Evolutionary conservation across 2,797 vertebrate genomes (phyloP), one percentile per base, ranked within the genome.

Genomic region (Karalla daura): DNA sequence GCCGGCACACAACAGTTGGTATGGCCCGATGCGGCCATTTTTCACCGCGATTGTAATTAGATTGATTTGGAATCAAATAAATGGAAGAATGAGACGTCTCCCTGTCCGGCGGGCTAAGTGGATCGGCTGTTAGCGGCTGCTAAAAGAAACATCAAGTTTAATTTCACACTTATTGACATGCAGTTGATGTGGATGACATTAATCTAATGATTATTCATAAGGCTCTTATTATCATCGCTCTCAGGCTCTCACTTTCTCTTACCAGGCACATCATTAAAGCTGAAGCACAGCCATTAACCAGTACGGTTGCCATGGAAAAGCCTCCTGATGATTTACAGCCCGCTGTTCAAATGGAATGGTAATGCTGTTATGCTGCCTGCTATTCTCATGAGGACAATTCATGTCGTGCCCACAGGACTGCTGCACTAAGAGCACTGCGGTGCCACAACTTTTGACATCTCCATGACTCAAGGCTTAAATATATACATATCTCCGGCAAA

Each of bases 241-340:
- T 64, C 18, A 4, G 52, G 59, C 59, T 40, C 35, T 43, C 39
- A 18, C 60, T 54, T 30, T 47, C 72, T 67, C 77, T 66, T 79
- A 56, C 28, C 49, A 53, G 66, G 65, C 78, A 71, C 60, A 68
- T 88, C 70, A 81, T 90, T 88, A 84, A n/a, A 74, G 68, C 70
- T 37, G 14, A 53, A 73, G 70, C 73, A 74, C 65, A 72, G 70
- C 41, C 75, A 85, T 88, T 85, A 87, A 76, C 84, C 56, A 81
- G 76, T 68, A 55, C 58, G 69, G 82, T 88, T 88, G 83, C 85
- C 84, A 88, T 84, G 77, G 74, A 79, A 84, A 87, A 82, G 64
- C 60, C 65, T 83, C 62, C 49, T 63, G 69, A 71, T 84, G 74
- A 89, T 88, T 91, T 84, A 86, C 78, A 76, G 63, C 78, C 68